phyloP scores from a whole-genome alignment of 2,888 invertebrate species.

The Idaea biselata region DNA sequence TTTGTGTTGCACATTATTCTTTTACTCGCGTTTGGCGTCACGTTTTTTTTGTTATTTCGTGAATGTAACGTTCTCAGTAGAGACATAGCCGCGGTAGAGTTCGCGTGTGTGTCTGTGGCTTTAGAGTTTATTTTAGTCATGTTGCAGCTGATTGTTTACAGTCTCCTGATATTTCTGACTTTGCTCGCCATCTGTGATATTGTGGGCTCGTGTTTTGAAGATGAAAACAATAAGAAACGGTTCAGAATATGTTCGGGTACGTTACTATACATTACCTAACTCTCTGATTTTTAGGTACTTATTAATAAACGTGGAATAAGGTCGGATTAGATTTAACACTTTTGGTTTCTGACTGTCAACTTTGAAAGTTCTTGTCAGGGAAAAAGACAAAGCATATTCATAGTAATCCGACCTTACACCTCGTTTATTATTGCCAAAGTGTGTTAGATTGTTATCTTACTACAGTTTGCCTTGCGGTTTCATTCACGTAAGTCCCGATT shows the following conservation, averaged over 20 bases:
- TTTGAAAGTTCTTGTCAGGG: too few relatives aligned
- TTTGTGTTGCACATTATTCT: background rate
- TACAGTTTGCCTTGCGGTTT: too few relatives aligned
- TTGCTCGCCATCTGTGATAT: slow-evolving; percentile 47
- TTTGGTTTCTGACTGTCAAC: too few relatives aligned
- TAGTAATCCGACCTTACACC: too few relatives aligned
- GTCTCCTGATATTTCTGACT: slow-evolving; percentile 43
- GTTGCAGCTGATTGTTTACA: slow-evolving; percentile 47
- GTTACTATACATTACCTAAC: slow-evolving; percentile 13
- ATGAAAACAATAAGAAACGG: slow-evolving; percentile 30
- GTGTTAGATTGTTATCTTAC: too few relatives aligned
- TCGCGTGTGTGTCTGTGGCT: slow-evolving; percentile 23
- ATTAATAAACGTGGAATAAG: too few relatives aligned
- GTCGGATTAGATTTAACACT: too few relatives aligned
- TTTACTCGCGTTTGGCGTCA: background rate
- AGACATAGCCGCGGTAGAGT: slow-evolving; percentile 18
- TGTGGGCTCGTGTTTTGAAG: slow-evolving; percentile 37
- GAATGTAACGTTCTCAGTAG: slow-evolving; percentile 28
- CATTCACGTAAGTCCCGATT: too few relatives aligned
- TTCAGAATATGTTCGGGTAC: slow-evolving; percentile 40
- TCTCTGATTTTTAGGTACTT: too few relatives aligned
- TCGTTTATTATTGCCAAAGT: too few relatives aligned
- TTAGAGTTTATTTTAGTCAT: slow-evolving; percentile 30
- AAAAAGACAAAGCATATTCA: too few relatives aligned
- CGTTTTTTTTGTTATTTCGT: slow-evolving; percentile 13